Conservation (phyloP, 2,888 invertebrate species). For the Apamea sordens region DNA sequence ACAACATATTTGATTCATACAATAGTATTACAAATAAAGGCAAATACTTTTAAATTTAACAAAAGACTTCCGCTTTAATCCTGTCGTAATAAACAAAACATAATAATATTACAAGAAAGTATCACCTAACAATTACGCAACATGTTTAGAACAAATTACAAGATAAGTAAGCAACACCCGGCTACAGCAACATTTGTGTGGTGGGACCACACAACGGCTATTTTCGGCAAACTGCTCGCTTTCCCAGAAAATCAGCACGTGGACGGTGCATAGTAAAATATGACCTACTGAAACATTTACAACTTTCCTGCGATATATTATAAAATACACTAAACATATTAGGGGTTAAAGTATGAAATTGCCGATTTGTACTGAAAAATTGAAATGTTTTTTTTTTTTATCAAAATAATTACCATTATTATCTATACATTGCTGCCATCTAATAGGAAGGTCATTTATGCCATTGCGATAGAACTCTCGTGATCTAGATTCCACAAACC, state of each 20-base stretch:
- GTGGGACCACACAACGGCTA: slow-evolving; percentile 49
- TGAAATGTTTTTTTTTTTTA: too few species aligned
- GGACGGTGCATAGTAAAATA: slow-evolving; percentile 48
- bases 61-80: neutral
- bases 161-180: slow-evolving; percentile 68
- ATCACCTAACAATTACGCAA: slow-evolving; percentile 23
- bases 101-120: neutral
- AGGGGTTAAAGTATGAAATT: too few species aligned
- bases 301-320: slow-evolving; percentile 14
- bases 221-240: slow-evolving; percentile 52
- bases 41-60: neutral
- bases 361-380: too few species aligned
- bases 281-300: slow-evolving; percentile 53
- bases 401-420: too few species aligned
- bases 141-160: slow-evolving; percentile 52
- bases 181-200: slow-evolving; percentile 72
- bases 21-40: neutral
- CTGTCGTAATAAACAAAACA: neutral
- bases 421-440: too few species aligned
- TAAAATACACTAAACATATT: neutral
- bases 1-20: neutral
- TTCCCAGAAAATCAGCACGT: slow-evolving; percentile 62
- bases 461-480: too few species aligned
- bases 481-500: too few species aligned
- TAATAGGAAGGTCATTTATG: too few species aligned